Percentiles rank a stretch among this genome's conserved stretches.
These are phyloP conservation scores for Aptenodytes forsteri DNA, from an alignment of 2,113 vertebrate genomes.

Conservation along the genomic window DNA sequence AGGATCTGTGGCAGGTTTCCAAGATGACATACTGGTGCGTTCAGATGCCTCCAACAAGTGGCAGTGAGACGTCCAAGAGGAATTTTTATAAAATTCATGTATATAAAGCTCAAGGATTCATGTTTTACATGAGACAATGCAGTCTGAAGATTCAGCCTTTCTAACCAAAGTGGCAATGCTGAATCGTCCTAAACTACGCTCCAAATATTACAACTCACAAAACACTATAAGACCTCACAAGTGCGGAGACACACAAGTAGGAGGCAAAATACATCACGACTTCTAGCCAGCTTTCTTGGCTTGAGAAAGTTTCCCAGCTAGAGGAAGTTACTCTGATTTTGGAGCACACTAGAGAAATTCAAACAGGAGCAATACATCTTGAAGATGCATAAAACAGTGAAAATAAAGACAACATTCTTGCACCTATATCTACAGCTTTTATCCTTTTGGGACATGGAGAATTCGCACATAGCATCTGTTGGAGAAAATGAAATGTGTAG, in stretches of 20 bases:
- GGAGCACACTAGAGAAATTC: neutral
- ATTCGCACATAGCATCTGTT: neutral
- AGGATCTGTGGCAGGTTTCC: neutral
- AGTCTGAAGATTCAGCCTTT: neutral
- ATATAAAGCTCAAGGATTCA: neutral
- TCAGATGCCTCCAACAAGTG: neutral
- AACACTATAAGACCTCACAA: neutral
- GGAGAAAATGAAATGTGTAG: neutral
- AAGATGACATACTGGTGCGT: neutral
- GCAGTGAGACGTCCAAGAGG: neutral
- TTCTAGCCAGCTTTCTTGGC: neutral
- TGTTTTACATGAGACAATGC: neutral
- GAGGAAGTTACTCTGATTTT: conserved; percentile 5
- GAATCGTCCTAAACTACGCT: neutral
- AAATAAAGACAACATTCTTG: neutral
- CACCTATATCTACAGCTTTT: neutral
- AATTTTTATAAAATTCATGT: neutral
- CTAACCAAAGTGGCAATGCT: neutral
- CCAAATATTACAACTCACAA: neutral
- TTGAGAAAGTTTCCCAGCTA: neutral
- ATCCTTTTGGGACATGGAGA: neutral
- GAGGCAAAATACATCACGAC: neutral
- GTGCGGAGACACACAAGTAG: neutral
- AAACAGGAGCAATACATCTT: neutral
- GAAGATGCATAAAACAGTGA: neutral